Percentiles rank a stretch among this genome's conserved stretches.
Conservation (phyloP, 2,797 vertebrate genomes). For the Sebastes trivittatus region DNA sequence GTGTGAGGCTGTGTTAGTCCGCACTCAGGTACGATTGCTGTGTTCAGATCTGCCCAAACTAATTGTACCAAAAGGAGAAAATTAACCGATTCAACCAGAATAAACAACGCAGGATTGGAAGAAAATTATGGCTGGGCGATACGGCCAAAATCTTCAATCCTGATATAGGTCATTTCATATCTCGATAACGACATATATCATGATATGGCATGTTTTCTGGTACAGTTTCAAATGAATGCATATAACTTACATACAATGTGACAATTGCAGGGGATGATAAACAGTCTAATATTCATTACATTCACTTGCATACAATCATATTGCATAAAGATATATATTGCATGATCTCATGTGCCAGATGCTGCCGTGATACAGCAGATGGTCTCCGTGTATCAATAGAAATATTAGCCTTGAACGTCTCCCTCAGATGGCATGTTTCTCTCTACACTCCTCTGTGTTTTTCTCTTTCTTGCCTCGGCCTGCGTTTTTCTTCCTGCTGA, state of each 20-base stretch:
- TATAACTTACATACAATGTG: neutral
- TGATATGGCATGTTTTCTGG: too few relatives aligned
- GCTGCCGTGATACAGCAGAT: neutral
- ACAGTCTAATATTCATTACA: neutral
- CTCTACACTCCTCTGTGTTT: neutral
- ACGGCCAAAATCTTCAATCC: too few relatives aligned
- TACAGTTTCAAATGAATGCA: too few relatives aligned
- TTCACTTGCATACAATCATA: neutral
- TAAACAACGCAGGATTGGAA: neutral
- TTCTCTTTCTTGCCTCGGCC: neutral
- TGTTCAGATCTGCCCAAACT: neutral
- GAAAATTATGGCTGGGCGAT: neutral
- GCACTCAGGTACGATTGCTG: neutral
- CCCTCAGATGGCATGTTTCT: neutral
- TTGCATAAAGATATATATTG: neutral
- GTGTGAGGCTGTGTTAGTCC: neutral
- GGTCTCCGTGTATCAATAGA: neutral
- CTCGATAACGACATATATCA: too few relatives aligned
- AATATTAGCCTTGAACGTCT: neutral
- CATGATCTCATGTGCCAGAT: neutral
- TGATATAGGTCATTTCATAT: too few relatives aligned
- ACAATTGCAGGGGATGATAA: neutral
- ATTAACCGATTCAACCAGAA: neutral
- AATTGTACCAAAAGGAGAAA: accelerated
- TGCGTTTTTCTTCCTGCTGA: slow-evolving; percentile 37